Evolutionary conservation across 2,888 invertebrate species (phyloP).

Genomic region (Melanostoma mellinum): DNA sequence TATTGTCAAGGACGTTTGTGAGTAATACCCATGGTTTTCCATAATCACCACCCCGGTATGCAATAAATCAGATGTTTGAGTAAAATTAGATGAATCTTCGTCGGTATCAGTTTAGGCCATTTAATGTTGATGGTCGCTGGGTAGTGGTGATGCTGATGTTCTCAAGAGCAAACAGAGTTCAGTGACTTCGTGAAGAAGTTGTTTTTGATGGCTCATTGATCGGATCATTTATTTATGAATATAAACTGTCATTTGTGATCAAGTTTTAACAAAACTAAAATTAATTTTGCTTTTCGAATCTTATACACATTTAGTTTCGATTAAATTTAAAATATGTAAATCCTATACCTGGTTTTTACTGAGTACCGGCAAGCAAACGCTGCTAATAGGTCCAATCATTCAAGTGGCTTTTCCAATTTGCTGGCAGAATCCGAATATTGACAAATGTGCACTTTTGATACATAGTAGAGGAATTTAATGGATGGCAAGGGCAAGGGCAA

Average conservation of each 20-base stretch:
- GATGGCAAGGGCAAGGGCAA: too few species aligned
- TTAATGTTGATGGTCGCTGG: background rate
- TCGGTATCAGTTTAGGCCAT: conserved; percentile 7
- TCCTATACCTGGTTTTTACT: too few species aligned
- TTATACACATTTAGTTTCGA: too few species aligned
- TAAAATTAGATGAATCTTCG: conserved; percentile 30
- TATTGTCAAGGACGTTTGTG: conserved; percentile 74
- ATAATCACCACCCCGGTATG: conserved; percentile 77
- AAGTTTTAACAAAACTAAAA: too few species aligned
- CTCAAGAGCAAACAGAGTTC: conserved; percentile 12
- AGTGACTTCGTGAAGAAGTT: conserved; percentile 25
- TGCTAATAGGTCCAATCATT: too few species aligned
- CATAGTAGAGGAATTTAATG: too few species aligned
- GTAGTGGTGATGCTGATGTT: conserved; percentile 21
- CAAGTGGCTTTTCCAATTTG: too few species aligned
- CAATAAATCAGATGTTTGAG: conserved; percentile 74
- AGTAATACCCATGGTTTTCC: conserved; percentile 75
- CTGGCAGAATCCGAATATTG: too few species aligned
- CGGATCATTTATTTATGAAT: background rate
- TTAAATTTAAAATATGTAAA: too few species aligned
- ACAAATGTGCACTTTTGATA: too few species aligned
- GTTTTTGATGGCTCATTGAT: background rate
- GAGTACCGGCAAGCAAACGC: too few species aligned
- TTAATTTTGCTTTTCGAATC: too few species aligned
- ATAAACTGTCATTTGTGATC: background rate